These are phyloP conservation scores for Stomatorhinus ivindoensis DNA, from an alignment of 2,113 vertebrate species.

Conservation along the genomic window DNA sequence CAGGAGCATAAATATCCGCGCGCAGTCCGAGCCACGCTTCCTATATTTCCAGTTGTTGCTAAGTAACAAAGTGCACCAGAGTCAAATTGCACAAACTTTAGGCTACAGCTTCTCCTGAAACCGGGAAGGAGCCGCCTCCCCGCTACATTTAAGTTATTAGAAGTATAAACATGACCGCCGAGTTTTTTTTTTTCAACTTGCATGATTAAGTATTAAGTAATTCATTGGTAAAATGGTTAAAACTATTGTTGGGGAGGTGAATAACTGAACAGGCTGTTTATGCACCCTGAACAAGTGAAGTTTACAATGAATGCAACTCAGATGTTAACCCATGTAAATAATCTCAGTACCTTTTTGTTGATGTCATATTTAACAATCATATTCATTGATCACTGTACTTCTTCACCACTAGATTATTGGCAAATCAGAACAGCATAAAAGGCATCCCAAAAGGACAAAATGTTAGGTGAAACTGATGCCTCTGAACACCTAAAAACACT, in stretches of 20 bases:
- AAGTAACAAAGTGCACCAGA: neutral
- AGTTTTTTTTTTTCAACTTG: neutral
- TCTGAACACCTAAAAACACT: neutral
- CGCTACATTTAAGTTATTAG: neutral
- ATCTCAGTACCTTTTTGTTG: neutral
- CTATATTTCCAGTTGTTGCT: slow-evolving; percentile 1
- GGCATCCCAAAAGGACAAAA: neutral
- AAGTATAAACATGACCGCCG: neutral
- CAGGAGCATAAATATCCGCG: neutral
- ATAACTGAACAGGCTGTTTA: neutral
- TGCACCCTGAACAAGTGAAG: neutral
- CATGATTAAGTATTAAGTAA: neutral
- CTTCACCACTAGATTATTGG: neutral
- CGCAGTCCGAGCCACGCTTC: neutral
- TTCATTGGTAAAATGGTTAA: neutral
- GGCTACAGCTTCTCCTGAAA: neutral
- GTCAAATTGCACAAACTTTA: slow-evolving; percentile 5
- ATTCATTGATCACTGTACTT: neutral
- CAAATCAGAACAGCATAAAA: neutral
- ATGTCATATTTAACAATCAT: neutral
- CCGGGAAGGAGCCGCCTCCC: neutral
- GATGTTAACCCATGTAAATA: neutral
- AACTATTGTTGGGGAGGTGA: neutral
- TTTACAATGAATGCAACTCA: neutral
- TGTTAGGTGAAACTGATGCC: neutral